Evolutionary conservation across 2,113 vertebrate genomes (phyloP), one percentile per base, ranked within the genome.

Genomic region (Caranx ignobilis): DNA sequence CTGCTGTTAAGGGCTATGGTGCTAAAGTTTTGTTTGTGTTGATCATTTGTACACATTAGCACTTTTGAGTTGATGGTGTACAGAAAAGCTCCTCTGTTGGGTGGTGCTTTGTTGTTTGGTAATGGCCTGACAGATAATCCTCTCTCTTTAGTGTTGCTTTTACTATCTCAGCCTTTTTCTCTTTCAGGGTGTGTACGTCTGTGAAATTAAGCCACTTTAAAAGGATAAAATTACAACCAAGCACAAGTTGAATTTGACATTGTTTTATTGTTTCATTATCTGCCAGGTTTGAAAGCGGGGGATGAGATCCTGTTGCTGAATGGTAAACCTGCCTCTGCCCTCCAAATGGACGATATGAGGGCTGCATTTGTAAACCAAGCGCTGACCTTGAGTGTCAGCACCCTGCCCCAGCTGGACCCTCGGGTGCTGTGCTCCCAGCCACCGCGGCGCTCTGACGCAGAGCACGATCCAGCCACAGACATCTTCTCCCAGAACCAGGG

Each of bases 301-400:
- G 98, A 98, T 39, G 97, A 99, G 90, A 95, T 99, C 71, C 84
- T 98, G 73, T 92, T 97, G 86, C 93, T 99, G 74, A 98, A 97
- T 67, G 94, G 91, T 12, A 96, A 96, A 18, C 85, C 94, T 0
- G 97, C 97, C 0, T 94, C 94, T 21, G 92, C 88, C 55, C 94
- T 99, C 76, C 96, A 95, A 65, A 92, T 96, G 6, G 92, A 95
- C 0, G 91, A 95, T 86, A 93, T 99, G 93, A 95, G 92, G 91
- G 94, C 95, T 0, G 94, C 96, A 9, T 97, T 99, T 79, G 78
- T 81, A 9, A 95, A 95, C 92, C 90, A 95, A 3, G 87, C 91
- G 0, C 88, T 99, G 83, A 87, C 93, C 88, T 94, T 99, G 72
- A 94, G 90, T 1, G 73, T 99, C 89, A 96, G 96, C 85, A 95